A percentile compares a stretch with the other conserved stretches of the same genome.
phyloP scores from a whole-genome alignment of 2,113 vertebrate species.

The Mellivora capensis region DNA sequence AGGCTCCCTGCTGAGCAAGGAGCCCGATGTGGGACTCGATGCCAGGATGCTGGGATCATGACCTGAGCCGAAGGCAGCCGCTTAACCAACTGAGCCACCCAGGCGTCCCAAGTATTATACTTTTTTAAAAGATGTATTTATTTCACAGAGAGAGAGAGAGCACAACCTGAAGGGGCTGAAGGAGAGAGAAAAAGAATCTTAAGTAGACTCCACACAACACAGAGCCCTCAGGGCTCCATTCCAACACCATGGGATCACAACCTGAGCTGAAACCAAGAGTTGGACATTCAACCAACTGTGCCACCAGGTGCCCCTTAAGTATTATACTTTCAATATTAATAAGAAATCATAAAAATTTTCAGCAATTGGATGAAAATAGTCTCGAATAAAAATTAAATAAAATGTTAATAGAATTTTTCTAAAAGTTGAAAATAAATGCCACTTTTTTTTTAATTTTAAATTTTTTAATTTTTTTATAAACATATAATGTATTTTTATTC shows the following conservation, averaged over 20 bases:
- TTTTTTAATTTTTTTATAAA: too few species aligned
- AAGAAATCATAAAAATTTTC: not conserved
- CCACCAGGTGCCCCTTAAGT: not conserved
- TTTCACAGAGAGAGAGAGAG: too few species aligned
- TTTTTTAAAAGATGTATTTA: too few species aligned
- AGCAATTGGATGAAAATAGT: not conserved
- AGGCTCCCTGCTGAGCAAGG: too few species aligned
- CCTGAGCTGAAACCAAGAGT: not conserved
- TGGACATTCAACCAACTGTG: not conserved
- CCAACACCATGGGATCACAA: not conserved
- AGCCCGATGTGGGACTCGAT: too few species aligned
- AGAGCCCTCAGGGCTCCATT: not conserved
- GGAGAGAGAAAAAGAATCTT: not conserved
- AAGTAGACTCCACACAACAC: not conserved
- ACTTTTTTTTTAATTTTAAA: too few species aligned
- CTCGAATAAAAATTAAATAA: slow-evolving; percentile 20
- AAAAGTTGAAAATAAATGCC: slow-evolving; percentile 17
- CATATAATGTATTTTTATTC: too few species aligned
- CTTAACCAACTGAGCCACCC: too few species aligned
- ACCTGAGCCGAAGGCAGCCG: too few species aligned
- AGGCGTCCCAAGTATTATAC: not conserved
- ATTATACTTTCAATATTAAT: slow-evolving; percentile 1
- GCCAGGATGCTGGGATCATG: too few species aligned
- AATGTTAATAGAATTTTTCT: not conserved
- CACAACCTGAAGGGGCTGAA: too few species aligned